Conservation (phyloP, 2,888 invertebrate genomes). For the Nephrotoma guestfalica region DNA sequence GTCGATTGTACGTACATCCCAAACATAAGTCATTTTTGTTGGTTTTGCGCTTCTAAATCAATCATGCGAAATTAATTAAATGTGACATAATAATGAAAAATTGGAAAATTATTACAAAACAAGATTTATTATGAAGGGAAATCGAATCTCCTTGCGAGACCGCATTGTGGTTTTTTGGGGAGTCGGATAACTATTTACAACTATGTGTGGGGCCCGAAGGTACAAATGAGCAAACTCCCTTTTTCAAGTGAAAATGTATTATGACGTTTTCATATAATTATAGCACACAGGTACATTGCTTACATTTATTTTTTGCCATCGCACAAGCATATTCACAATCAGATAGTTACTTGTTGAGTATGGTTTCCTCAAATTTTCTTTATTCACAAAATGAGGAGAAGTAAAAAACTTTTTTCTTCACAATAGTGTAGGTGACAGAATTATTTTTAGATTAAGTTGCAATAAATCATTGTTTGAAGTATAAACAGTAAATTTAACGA, state of each 20-base stretch:
- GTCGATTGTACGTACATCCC: neutral
- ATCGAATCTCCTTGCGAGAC: too few relatives aligned
- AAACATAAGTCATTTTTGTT: neutral
- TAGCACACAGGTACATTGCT: too few relatives aligned
- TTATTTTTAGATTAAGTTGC: neutral
- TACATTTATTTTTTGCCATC: too few relatives aligned
- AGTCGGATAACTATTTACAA: too few relatives aligned
- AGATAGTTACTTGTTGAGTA: neutral
- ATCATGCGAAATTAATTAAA: neutral
- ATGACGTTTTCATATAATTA: too few relatives aligned
- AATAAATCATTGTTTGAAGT: neutral
- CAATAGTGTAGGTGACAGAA: neutral
- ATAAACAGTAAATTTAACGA: neutral
- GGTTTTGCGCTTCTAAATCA: neutral
- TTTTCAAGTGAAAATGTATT: too few relatives aligned
- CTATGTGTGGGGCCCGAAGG: too few relatives aligned
- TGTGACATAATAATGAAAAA: neutral
- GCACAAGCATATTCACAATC: too few relatives aligned
- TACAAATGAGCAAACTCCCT: too few relatives aligned
- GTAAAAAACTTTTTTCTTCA: neutral
- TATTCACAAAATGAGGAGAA: neutral
- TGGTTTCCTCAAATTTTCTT: neutral
- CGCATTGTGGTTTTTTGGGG: too few relatives aligned
- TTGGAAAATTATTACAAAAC: neutral
- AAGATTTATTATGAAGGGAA: neutral